Evolutionary conservation across 2,113 vertebrate species (phyloP).

Genomic region (Eclectus roratus): DNA sequence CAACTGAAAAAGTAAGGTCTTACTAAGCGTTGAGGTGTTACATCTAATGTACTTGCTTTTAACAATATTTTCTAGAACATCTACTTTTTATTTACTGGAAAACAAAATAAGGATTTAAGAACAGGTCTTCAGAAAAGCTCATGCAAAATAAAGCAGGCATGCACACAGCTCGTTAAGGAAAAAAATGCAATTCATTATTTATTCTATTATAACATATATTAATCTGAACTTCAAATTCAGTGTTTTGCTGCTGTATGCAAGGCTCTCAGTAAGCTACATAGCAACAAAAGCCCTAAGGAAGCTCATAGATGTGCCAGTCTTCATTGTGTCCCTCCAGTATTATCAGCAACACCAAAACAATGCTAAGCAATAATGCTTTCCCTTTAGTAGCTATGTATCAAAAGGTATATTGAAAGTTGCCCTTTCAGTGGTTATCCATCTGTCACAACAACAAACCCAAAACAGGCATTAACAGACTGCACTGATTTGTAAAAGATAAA

Average conservation of each 20-base stretch:
- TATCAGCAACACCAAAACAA: not conserved
- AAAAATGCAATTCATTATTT: not conserved
- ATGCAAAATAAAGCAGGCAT: slow-evolving; percentile 40
- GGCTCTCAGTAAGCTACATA: not conserved
- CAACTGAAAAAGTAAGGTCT: not conserved
- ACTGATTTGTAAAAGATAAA: not conserved
- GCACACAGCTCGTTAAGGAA: not conserved
- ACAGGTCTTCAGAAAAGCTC: not conserved
- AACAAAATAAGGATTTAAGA: slow-evolving; percentile 6
- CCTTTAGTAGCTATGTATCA: not conserved
- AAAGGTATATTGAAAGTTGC: not conserved
- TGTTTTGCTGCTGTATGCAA: not conserved
- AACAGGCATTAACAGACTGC: not conserved
- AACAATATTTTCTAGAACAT: slow-evolving; percentile 11
- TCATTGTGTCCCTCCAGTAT: not conserved
- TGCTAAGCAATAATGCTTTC: not conserved
- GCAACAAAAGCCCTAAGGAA: not conserved
- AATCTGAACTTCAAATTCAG: not conserved
- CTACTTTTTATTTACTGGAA: slow-evolving; percentile 19
- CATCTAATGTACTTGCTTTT: not conserved
- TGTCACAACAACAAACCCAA: not conserved
- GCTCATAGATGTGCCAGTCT: not conserved
- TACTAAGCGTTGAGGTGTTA: not conserved
- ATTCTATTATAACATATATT: not conserved
- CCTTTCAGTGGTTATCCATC: not conserved